phyloP scores from a whole-genome alignment of 2,797 vertebrate genomes.

The Crocidura indochinensis region DNA sequence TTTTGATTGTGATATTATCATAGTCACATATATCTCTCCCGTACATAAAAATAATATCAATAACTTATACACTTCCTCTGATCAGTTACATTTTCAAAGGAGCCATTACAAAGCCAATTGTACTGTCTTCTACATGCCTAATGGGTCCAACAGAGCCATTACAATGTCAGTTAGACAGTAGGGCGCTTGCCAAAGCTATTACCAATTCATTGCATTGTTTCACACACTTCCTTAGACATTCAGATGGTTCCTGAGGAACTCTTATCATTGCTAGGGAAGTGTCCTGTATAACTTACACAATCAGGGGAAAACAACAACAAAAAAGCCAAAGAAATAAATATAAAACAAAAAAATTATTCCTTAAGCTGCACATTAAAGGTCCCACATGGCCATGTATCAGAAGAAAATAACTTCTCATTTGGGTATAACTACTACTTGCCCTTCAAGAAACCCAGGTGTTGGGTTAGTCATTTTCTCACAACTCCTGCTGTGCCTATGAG shows the following conservation, averaged over 20 bases:
- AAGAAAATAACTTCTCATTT: conserved; percentile 71
- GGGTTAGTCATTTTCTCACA: conserved; percentile 64
- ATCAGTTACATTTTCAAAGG: conserved; percentile 83
- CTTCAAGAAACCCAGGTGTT: conserved; percentile 63
- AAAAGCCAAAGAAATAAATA: conserved; percentile 67
- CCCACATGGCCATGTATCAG: conserved; percentile 69
- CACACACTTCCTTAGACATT: conserved; percentile 39
- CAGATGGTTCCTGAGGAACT: conserved; percentile 70
- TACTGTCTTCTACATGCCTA: conserved; percentile 74
- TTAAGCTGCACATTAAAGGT: conserved; percentile 64
- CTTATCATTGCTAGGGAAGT: conserved; percentile 65
- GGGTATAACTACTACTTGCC: conserved; percentile 56
- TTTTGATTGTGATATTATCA: conserved; percentile 59
- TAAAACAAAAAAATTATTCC: conserved; percentile 59
- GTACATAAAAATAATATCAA: conserved; percentile 73
- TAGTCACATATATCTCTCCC: conserved; percentile 64
- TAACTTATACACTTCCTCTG: conserved; percentile 79
- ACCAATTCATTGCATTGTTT: conserved; percentile 73
- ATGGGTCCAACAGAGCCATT: conserved; percentile 80
- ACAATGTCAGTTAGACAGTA: conserved; percentile 64
- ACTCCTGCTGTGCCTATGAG: conserved; percentile 62
- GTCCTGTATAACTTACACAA: conserved; percentile 70
- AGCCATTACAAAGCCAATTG: conserved; percentile 81
- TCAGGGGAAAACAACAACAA: conserved; percentile 26
- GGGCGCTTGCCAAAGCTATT: conserved; percentile 71